phyloP scores from a whole-genome alignment of 2,113 vertebrate genomes.

The Regulus satrapa region DNA sequence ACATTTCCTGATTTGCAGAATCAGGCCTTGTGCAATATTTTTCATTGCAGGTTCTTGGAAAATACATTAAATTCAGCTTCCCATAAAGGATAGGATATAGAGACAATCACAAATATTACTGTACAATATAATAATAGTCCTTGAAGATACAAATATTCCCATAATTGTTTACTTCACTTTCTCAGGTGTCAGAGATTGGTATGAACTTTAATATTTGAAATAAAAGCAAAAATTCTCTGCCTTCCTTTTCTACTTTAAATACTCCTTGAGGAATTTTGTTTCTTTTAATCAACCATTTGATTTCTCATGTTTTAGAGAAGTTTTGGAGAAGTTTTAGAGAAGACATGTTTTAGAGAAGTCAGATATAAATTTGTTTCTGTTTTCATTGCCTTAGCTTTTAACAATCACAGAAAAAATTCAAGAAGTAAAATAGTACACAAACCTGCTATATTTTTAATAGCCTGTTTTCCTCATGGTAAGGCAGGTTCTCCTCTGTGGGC shows the following conservation, averaged over 20 bases:
- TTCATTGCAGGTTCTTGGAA: constrained; percentile 2
- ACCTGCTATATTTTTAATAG: neutral
- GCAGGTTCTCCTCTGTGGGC: neutral
- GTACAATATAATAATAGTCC: neutral
- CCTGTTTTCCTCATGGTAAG: neutral
- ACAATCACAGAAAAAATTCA: neutral
- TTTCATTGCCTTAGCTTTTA: neutral
- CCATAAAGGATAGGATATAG: neutral
- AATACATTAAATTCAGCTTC: constrained; percentile 5
- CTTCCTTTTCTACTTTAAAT: neutral
- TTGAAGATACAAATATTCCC: neutral
- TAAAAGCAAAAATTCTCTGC: neutral
- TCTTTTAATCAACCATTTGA: neutral
- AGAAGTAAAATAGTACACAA: neutral
- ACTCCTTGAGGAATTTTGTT: neutral
- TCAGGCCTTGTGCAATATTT: neutral
- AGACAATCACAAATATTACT: neutral
- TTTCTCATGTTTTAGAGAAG: too few relatives aligned
- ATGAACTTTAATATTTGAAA: neutral
- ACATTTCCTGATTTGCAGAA: neutral
- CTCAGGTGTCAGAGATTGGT: neutral
- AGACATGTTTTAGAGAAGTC: neutral
- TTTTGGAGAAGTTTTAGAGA: too few relatives aligned
- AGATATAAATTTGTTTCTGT: neutral
- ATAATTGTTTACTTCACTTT: neutral